A percentile compares a stretch with the other conserved stretches of the same genome.
These are phyloP conservation scores for Entosphenus tridentatus DNA, from an alignment of 2,113 vertebrate species.

Conservation along the genomic window DNA sequence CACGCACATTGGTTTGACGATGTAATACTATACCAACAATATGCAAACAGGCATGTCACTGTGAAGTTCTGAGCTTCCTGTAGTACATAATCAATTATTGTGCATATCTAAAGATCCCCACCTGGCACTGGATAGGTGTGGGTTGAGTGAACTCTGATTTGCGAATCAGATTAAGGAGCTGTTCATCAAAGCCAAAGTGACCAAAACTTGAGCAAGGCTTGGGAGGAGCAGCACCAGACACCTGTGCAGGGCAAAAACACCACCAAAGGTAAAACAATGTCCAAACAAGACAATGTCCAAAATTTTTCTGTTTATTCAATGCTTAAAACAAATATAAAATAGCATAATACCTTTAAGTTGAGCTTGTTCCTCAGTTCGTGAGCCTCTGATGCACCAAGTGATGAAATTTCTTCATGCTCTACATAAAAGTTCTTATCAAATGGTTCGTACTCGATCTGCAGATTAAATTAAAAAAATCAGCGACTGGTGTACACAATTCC, in stretches of 20 bases:
- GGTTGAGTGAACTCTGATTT: constrained; percentile 98
- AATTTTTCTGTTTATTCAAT: background rate
- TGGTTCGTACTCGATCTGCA: constrained; percentile 71
- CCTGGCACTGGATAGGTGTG: constrained; percentile 95
- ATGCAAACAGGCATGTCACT: too few relatives aligned
- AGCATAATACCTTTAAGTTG: constrained; percentile 52
- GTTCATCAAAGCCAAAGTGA: constrained; percentile 88
- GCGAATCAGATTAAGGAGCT: constrained; percentile 88
- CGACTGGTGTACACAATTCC: background rate
- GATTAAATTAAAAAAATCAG: background rate
- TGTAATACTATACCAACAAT: too few relatives aligned
- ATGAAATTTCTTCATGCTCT: constrained; percentile 74
- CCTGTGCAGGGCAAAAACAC: constrained; percentile 21
- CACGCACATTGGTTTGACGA: too few relatives aligned
- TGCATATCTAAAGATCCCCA: constrained; percentile 16
- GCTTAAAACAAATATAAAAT: too few relatives aligned
- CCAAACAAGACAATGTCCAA: background rate
- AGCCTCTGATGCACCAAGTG: constrained; percentile 43
- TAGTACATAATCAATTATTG: too few relatives aligned
- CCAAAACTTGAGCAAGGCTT: constrained; percentile 82
- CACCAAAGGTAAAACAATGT: background rate
- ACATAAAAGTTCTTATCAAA: constrained; percentile 97
- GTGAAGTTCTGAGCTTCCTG: too few relatives aligned
- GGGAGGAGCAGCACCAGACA: constrained; percentile 80
- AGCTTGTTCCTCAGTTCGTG: constrained; percentile 70